Percentiles rank a stretch among this genome's conserved stretches.
phyloP scores from a whole-genome alignment of 2,888 invertebrate genomes.

The Biston stratarius region DNA sequence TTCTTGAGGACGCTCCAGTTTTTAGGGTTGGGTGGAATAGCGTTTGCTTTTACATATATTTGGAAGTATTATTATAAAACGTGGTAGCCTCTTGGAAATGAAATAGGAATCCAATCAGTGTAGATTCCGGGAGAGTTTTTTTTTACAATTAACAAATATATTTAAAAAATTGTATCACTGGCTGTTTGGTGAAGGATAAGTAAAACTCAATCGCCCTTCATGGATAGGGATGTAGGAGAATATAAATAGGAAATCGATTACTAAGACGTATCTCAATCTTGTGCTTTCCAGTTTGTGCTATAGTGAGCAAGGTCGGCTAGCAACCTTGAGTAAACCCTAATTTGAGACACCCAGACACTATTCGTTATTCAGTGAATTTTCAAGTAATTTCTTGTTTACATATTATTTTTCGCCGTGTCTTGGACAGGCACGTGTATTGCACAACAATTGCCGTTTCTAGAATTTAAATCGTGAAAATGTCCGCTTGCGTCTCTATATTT shows the following conservation, averaged over 20 bases:
- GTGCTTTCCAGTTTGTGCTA: background rate
- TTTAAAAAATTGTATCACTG: too few species aligned
- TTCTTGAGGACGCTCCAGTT: background rate
- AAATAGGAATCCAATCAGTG: too few species aligned
- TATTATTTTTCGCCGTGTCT: conserved; percentile 23
- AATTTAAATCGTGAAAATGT: conserved; percentile 25
- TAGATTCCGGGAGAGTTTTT: too few species aligned
- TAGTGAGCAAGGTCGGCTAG: background rate
- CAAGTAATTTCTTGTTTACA: conserved; percentile 32
- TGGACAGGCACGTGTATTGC: conserved; percentile 9
- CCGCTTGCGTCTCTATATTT: conserved; percentile 32
- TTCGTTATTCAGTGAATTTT: conserved; percentile 57
- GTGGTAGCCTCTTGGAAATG: too few species aligned
- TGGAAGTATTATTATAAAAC: too few species aligned
- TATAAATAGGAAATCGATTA: background rate
- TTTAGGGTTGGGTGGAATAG: background rate
- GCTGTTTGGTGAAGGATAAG: too few species aligned
- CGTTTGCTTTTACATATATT: background rate
- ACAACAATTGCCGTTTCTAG: conserved; percentile 19
- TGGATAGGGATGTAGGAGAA: background rate
- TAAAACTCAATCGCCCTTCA: too few species aligned
- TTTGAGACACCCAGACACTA: conserved; percentile 47
- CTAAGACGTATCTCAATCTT: background rate
- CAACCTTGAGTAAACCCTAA: conserved; percentile 50
- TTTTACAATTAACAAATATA: too few species aligned